A percentile compares a stretch with the other conserved stretches of the same genome.
Evolutionary conservation across 2,113 vertebrate species (phyloP).

Genomic region (Bufo gargarizans): DNA sequence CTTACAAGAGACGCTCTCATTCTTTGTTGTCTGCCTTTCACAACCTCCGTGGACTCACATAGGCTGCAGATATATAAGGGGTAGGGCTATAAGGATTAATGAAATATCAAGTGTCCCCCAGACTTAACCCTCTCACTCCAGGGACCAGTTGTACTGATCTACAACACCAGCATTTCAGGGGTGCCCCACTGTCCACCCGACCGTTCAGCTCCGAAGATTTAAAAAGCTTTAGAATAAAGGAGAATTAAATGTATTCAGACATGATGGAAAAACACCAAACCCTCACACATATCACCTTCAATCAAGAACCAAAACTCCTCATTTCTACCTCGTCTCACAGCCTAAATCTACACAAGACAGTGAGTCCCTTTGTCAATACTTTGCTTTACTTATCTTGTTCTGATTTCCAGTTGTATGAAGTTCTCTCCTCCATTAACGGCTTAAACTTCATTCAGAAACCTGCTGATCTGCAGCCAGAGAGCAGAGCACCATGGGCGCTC

Average conservation of each 20-base stretch:
- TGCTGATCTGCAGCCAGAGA: too few relatives aligned
- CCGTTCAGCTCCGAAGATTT: background rate
- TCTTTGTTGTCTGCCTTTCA: background rate
- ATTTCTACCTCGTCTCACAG: background rate
- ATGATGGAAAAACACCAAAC: background rate
- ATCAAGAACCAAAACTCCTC: background rate
- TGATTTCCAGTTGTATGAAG: background rate
- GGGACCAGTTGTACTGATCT: background rate
- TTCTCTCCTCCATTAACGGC: background rate
- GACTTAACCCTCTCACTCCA: background rate
- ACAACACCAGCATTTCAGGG: background rate
- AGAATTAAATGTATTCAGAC: background rate
- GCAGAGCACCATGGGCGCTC: too few relatives aligned
- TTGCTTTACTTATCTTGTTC: background rate
- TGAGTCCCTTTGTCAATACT: background rate
- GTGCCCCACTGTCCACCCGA: background rate
- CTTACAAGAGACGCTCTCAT: background rate
- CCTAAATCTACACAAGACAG: background rate
- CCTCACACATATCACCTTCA: too few relatives aligned
- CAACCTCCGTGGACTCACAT: background rate
- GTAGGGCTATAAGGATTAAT: conserved; percentile 1
- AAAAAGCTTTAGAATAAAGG: background rate
- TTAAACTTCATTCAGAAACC: background rate
- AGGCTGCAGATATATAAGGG: background rate
- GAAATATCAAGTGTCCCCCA: conserved; percentile 21